Conservation (phyloP, 2,113 vertebrate species). For the Syngnathoides biaculeatus region DNA sequence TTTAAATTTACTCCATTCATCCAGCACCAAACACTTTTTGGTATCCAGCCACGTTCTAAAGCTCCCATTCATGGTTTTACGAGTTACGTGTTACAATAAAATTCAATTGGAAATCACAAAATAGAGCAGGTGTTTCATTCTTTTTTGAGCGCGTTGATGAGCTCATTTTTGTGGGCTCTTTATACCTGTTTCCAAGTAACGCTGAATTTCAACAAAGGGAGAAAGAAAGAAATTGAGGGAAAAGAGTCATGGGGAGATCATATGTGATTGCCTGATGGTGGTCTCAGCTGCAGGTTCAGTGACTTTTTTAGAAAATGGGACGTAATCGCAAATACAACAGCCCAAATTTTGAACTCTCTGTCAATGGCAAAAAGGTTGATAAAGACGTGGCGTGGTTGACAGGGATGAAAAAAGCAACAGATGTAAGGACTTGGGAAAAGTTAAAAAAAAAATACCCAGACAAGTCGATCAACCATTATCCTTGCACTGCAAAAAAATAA, state of each 20-base stretch:
- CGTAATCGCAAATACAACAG: slow-evolving; percentile 20
- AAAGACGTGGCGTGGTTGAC: slow-evolving; percentile 33
- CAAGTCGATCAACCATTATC: neutral
- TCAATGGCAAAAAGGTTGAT: slow-evolving; percentile 50
- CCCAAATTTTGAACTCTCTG: slow-evolving; percentile 40
- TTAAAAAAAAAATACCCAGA: no score
- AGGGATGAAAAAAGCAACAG: slow-evolving; percentile 1
- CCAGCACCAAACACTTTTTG: neutral
- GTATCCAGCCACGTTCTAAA: slow-evolving; percentile 6
- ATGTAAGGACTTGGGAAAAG: slow-evolving; percentile 3
- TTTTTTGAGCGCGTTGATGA: slow-evolving; percentile 3
- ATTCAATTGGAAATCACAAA: slow-evolving; percentile 25
- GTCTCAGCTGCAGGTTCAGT: slow-evolving; percentile 8
- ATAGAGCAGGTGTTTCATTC: slow-evolving; percentile 10
- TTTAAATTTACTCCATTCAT: slow-evolving; percentile 17
- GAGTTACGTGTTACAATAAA: slow-evolving; percentile 21
- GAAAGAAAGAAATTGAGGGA: neutral
- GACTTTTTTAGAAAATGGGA: slow-evolving; percentile 10
- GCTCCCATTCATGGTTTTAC: slow-evolving; percentile 16
- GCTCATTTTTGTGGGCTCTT: neutral
- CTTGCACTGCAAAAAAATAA: slow-evolving; percentile 40
- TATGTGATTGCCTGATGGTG: neutral
- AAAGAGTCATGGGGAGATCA: neutral
- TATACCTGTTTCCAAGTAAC: slow-evolving; percentile 3
- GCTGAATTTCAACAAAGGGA: neutral